Conservation (phyloP, 2,888 invertebrate species). For the Ochropleura leucogaster region DNA sequence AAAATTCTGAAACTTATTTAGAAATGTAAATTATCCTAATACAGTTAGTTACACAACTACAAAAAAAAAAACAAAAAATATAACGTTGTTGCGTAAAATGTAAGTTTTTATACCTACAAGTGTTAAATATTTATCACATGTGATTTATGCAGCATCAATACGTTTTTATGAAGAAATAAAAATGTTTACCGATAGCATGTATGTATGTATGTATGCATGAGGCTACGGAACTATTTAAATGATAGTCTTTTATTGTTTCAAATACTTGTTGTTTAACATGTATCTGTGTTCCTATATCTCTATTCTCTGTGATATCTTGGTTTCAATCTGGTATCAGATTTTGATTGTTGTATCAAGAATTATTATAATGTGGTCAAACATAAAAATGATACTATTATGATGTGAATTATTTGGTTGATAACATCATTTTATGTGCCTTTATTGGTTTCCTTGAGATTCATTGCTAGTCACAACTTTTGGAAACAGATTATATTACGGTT, state of each 20-base stretch:
- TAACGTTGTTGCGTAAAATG: conserved; percentile 32
- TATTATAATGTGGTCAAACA: conserved; percentile 34
- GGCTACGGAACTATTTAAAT: conserved; percentile 50
- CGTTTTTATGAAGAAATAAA: conserved; percentile 60
- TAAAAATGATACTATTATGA: conserved; percentile 45
- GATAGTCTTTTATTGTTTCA: conserved; percentile 45
- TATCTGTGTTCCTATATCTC: conserved; percentile 24
- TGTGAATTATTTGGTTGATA: conserved; percentile 44
- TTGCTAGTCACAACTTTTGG: conserved; percentile 11
- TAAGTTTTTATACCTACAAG: conserved; percentile 32
- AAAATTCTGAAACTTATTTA: conserved; percentile 16
- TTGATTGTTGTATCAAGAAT: conserved; percentile 20
- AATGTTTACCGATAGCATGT: conserved; percentile 55
- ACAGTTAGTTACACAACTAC: conserved; percentile 10
- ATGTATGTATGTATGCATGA: conserved; percentile 45
- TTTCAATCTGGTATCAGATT: conserved; percentile 25
- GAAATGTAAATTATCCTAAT: conserved; percentile 10
- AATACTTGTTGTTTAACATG: conserved; percentile 32
- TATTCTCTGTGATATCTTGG: conserved; percentile 26
- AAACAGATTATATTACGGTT: conserved; percentile 21
- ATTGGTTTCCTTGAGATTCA: conserved; percentile 29
- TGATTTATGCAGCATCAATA: conserved; percentile 55
- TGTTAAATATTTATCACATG: conserved; percentile 60
- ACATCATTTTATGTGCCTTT: conserved; percentile 19
- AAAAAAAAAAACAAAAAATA: conserved; percentile 24